Evolutionary conservation across 2,888 invertebrate genomes (phyloP), one percentile per base, ranked within the genome.

Genomic region (Sepioteuthis lessoniana): DNA sequence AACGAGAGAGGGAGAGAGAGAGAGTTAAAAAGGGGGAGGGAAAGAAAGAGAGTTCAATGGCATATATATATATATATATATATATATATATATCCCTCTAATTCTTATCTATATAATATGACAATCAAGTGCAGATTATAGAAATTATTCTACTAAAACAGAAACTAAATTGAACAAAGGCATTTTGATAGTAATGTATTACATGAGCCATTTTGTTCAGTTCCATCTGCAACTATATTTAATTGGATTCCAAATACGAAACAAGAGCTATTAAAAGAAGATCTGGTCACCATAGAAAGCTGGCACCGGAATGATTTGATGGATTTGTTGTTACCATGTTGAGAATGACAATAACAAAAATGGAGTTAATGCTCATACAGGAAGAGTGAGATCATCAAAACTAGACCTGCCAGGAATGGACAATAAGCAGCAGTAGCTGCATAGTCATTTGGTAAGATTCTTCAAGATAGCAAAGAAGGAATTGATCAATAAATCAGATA

Each of bases 381-480:
- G 16, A 76, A 76, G 13, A 76, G 76, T 76, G n/a, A 76, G n/a
- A 76, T 35, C 76, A 76, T 76, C 76, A 76, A 76, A 21, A 76
- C 76, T 10, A 76, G 76, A 76, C 76, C n/a, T 76, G n/a, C 76
- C n/a, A n/a, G n/a, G 35, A n/a, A 3, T 35, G 76, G 76, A n/a
- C 76, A 76, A 76, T 76, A 76, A 35, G n/a, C n/a, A 35, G n/a
- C 76, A 76, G 50, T 50, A 50, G 76, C n/a, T n/a, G n/a, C 31
- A 76, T n/a, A 35, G 35, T 76, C 13, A 76, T 76, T 76, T n/a
- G n/a, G 76, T 35, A 76, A n/a, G n/a, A 76, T 76, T 76, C n/a
- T 76, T 76, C 76, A 76, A n/a, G n/a, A 76, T n/a, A 76, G 76
- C n/a, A 76, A 76, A 76, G n/a, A 76, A n/a, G n/a, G n/a, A 76